A percentile compares a stretch with the other conserved stretches of the same genome.
Evolutionary conservation across 2,888 invertebrate species (phyloP).

Genomic region (Beris chalybata): DNA sequence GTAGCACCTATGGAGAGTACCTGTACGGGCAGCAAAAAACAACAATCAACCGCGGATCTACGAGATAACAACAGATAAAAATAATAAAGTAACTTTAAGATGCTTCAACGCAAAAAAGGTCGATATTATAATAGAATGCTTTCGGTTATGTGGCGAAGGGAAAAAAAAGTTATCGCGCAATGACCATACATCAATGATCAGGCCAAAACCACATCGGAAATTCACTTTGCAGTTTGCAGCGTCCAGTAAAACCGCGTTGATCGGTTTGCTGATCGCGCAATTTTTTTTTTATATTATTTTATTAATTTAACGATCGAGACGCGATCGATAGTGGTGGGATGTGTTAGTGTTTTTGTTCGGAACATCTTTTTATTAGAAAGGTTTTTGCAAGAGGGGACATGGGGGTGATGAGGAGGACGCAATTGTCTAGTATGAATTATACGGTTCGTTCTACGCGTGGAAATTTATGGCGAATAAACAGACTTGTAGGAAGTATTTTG

Average conservation of each 20-base stretch:
- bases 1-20: not conserved
- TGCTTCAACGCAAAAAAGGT: slow-evolving; percentile 5
- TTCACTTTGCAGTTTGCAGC: slow-evolving; percentile 8
- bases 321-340: no score
- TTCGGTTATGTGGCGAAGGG: not conserved
- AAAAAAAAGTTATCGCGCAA: slow-evolving; percentile 19
- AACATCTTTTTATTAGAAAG: not conserved
- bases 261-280: not conserved
- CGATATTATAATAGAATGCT: slow-evolving; percentile 9
- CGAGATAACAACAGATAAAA: slow-evolving; percentile 3
- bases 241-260: not conserved
- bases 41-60: not conserved
- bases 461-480: no score
- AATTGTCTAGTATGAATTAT: no score
- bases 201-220: slow-evolving; percentile 13
- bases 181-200: slow-evolving; percentile 24
- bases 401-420: no score
- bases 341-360: not conserved
- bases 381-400: no score
- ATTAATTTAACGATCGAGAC: not conserved
- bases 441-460: no score
- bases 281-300: not conserved
- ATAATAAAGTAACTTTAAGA: slow-evolving; percentile 13
- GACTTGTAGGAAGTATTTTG: no score
- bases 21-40: not conserved